Evolutionary conservation across 2,113 vertebrate genomes (phyloP).

Genomic region (Megalops atlanticus): DNA sequence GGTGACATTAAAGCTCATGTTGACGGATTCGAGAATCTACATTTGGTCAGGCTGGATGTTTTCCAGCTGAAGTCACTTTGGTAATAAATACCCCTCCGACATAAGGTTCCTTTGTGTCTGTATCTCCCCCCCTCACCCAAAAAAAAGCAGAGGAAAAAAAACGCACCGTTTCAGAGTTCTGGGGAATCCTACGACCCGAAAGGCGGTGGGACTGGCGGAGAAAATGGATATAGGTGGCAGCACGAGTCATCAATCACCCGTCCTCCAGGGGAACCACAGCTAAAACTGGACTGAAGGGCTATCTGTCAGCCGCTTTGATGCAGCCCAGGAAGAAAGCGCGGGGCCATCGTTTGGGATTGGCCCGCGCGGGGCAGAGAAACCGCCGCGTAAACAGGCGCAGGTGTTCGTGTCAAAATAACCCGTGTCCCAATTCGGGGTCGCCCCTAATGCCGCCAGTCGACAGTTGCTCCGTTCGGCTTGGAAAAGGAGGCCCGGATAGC

Average conservation of each 20-base stretch:
- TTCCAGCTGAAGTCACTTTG: constrained; percentile 6
- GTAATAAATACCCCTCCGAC: neutral
- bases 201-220: constrained; percentile 39
- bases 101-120: neutral
- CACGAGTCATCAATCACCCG: constrained; percentile 77
- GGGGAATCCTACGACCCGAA: neutral
- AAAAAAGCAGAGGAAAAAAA: neutral
- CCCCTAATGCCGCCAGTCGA: neutral
- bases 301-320: constrained; percentile 74
- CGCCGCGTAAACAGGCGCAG: constrained; percentile 72
- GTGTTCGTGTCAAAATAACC: constrained; percentile 55
- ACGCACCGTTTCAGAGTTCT: neutral
- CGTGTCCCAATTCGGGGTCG: constrained; percentile 47
- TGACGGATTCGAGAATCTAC: constrained; percentile 17
- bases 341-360: constrained; percentile 68
- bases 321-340: constrained; percentile 55
- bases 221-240: constrained; percentile 75
- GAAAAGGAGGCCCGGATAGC: neutral
- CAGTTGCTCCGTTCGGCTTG: neutral
- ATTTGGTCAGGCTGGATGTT: constrained; percentile 11
- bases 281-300: constrained; percentile 77
- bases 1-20: neutral
- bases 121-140: neutral
- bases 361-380: constrained; percentile 57
- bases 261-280: constrained; percentile 74